These are phyloP conservation scores for Corythornis madagascariensis DNA, from an alignment of 2,113 vertebrate genomes.

Conservation along the genomic window DNA sequence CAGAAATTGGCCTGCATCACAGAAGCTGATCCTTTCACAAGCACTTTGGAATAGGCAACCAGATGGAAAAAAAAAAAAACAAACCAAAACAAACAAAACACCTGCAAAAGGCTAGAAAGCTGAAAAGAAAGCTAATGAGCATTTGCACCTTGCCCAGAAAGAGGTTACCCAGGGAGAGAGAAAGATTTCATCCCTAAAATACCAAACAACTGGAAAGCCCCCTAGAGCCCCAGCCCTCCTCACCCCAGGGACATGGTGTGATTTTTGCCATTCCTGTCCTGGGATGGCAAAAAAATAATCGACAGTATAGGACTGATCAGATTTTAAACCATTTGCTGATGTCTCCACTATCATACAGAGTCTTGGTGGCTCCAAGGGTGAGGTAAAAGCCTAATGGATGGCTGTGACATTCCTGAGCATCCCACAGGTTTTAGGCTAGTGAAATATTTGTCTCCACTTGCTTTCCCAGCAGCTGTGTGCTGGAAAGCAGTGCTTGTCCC, in stretches of 20 bases:
- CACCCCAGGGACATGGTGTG: fast-evolving
- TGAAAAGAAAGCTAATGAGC: neutral
- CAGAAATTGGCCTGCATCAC: neutral
- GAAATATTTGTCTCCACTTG: neutral
- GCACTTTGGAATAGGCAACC: neutral
- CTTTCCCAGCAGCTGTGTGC: neutral
- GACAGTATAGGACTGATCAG: neutral
- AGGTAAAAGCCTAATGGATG: neutral
- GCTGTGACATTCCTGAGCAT: neutral
- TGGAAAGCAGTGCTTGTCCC: neutral
- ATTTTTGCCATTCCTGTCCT: neutral
- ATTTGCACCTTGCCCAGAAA: neutral
- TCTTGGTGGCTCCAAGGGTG: neutral
- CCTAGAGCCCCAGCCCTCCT: neutral
- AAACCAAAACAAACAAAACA: neutral
- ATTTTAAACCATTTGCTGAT: neutral
- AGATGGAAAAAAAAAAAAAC: neutral
- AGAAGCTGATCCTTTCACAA: neutral
- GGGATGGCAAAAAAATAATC: neutral
- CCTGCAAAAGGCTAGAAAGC: neutral
- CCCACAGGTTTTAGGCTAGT: neutral
- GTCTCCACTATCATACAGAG: neutral
- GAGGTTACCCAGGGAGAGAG: neutral
- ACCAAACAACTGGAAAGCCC: neutral
- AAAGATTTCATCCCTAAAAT: neutral